Conservation (phyloP, 2,888 invertebrate species). For the Clunio marinus region DNA sequence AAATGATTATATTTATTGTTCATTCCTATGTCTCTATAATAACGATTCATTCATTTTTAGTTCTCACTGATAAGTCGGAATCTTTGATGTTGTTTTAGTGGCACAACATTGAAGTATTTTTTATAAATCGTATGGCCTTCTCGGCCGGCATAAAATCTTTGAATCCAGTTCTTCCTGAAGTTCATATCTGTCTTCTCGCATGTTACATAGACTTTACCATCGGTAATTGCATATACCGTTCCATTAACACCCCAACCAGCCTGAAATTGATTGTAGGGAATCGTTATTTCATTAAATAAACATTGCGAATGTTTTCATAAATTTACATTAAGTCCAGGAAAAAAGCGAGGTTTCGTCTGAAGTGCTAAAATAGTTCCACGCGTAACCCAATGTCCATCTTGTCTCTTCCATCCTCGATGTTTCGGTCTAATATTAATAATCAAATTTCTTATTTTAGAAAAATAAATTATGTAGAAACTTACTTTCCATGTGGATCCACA, state of each 20-base stretch:
- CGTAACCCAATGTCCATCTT: conserved; percentile 64
- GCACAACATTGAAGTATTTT: conserved; percentile 80
- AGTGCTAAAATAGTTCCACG: conserved; percentile 65
- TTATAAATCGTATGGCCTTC: conserved; percentile 67
- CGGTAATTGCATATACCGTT: conserved; percentile 72
- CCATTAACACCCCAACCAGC: conserved; percentile 77
- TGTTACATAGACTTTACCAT: conserved; percentile 74
- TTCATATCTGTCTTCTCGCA: conserved; percentile 77
- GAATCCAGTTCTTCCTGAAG: conserved; percentile 73
- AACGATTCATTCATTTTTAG: too few species aligned
- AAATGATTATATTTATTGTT: too few species aligned
- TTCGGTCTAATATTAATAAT: conserved; percentile 59
- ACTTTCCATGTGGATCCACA: conserved; percentile 51
- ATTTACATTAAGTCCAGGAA: conserved; percentile 72
- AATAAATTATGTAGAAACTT: too few species aligned
- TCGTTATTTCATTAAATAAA: neutral
- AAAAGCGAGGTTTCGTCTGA: conserved; percentile 67
- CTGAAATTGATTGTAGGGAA: conserved; percentile 51
- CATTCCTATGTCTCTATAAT: too few species aligned
- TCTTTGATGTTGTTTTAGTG: conserved; percentile 65
- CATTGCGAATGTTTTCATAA: neutral
- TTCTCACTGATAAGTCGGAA: conserved; percentile 73
- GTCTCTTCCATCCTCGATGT: conserved; percentile 72
- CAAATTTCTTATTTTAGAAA: too few species aligned
- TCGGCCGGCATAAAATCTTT: conserved; percentile 54